phyloP scores from a whole-genome alignment of 2,113 vertebrate species.

The Ahaetulla prasina region DNA sequence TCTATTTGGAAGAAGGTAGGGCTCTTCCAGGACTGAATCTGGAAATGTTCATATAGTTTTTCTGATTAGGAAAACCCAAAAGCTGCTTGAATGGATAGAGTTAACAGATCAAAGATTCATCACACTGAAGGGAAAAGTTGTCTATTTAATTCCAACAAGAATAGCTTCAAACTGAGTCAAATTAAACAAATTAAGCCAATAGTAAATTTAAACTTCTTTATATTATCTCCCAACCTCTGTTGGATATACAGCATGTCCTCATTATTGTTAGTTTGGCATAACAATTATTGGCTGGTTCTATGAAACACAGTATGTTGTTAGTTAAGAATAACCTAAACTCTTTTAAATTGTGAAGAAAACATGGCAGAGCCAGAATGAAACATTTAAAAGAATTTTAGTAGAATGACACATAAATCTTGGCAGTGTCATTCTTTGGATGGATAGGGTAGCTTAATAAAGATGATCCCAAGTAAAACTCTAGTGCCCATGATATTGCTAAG shows the following conservation, averaged over 20 bases:
- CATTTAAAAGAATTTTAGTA: not conserved
- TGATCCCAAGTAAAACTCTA: not conserved
- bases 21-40: not conserved
- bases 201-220: not conserved
- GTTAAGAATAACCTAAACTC: not conserved
- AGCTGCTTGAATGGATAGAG: not conserved
- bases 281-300: not conserved
- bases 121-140: not conserved
- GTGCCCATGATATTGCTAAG: not conserved
- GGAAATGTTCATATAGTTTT: not conserved
- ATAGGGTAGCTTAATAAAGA: not conserved
- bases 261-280: not conserved
- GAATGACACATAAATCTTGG: not conserved
- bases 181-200: not conserved
- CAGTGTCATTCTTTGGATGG: not conserved
- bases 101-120: not conserved
- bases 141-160: not conserved
- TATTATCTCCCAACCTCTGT: not conserved
- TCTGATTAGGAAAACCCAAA: not conserved
- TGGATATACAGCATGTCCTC: not conserved
- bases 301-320: not conserved
- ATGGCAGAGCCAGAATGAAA: not conserved
- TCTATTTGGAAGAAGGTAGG: not conserved
- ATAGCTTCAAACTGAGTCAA: not conserved
- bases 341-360: not conserved